Conservation (phyloP, 2,113 vertebrate genomes). For the Lamprotornis superbus region DNA sequence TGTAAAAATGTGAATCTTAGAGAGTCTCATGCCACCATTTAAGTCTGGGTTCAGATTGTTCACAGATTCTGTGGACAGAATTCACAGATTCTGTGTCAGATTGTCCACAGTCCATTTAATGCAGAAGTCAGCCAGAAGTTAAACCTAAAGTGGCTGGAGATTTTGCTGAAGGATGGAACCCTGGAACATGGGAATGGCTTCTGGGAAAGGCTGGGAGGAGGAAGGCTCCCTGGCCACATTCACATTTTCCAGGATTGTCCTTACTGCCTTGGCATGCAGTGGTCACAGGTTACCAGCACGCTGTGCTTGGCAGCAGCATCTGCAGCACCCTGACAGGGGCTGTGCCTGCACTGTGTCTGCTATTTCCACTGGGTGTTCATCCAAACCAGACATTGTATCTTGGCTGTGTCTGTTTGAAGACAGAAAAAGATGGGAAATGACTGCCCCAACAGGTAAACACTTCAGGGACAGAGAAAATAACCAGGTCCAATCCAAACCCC, state of each 20-base stretch:
- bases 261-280: background rate
- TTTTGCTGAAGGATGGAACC: background rate
- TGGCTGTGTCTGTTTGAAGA: background rate
- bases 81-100: background rate
- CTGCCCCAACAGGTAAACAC: background rate
- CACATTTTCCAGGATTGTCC: background rate
- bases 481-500: background rate
- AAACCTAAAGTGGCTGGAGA: background rate
- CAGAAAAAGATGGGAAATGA: background rate
- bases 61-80: too few relatives aligned
- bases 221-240: fast-evolving
- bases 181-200: background rate
- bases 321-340: background rate
- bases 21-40: background rate
- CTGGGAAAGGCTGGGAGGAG: background rate
- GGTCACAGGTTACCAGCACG: fast-evolving
- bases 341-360: fast-evolving
- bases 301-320: background rate
- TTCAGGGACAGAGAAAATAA: background rate
- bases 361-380: background rate
- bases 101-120: background rate
- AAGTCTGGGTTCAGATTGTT: background rate
- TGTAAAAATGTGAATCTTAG: background rate
- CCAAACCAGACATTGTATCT: background rate
- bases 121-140: background rate